These are phyloP conservation scores for Trachelus iudaicus DNA, from an alignment of 2,888 invertebrate species.

Conservation along the genomic window DNA sequence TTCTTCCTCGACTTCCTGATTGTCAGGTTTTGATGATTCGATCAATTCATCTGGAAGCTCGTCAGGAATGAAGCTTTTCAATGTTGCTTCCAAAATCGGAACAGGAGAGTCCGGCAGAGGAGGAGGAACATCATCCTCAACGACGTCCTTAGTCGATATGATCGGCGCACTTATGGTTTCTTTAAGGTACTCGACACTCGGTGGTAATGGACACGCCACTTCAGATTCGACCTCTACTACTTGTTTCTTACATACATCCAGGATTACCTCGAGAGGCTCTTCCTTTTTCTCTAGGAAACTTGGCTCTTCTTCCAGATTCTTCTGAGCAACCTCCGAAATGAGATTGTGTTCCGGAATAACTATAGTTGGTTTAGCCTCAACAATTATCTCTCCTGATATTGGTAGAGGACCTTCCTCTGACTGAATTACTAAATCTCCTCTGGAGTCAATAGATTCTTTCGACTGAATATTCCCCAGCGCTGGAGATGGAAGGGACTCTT, in stretches of 20 bases:
- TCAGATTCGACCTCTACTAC: conserved; percentile 7
- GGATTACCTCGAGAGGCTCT: neutral
- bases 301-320: neutral
- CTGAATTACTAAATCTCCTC: conserved; percentile 31
- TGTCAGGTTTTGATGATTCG: no score
- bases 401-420: conserved; percentile 51
- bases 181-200: neutral
- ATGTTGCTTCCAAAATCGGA: no score
- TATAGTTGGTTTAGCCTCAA: conserved; percentile 37
- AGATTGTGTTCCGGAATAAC: conserved; percentile 38
- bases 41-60: no score
- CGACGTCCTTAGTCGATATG: conserved; percentile 14
- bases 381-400: conserved; percentile 31
- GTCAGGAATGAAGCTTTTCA: no score
- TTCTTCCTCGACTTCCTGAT: neutral
- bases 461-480: neutral
- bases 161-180: conserved; percentile 8
- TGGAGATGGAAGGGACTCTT: neutral
- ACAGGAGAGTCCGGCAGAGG: conserved; percentile 8
- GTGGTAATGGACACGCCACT: neutral
- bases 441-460: neutral
- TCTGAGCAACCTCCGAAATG: conserved; percentile 15
- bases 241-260: conserved; percentile 5
- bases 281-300: neutral
- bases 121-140: conserved; percentile 28